A percentile compares a stretch with the other conserved stretches of the same genome.
phyloP scores from a whole-genome alignment of 2,888 invertebrate genomes.

The Lypha dubia region DNA sequence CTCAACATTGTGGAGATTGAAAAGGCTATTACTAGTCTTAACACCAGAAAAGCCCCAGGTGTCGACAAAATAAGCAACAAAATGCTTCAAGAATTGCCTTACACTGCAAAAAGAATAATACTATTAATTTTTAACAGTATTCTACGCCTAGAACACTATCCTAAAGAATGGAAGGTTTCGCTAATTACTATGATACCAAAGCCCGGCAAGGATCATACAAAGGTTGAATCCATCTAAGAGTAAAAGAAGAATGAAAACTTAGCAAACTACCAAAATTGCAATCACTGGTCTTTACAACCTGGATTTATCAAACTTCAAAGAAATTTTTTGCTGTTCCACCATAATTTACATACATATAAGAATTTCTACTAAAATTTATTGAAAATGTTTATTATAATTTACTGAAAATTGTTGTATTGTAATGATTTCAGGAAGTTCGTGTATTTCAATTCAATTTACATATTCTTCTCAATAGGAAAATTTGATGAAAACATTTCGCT shows the following conservation, averaged over 20 bases:
- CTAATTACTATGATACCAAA: too few relatives aligned
- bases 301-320: neutral
- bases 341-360: neutral
- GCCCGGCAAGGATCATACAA: too few relatives aligned
- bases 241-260: neutral
- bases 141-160: too few relatives aligned
- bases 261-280: neutral
- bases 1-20: too few relatives aligned
- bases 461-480: neutral
- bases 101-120: too few relatives aligned
- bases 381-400: neutral
- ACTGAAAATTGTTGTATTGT: constrained; percentile 2
- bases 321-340: neutral
- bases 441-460: constrained; percentile 34
- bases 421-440: constrained; percentile 36
- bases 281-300: neutral
- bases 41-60: too few relatives aligned
- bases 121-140: too few relatives aligned
- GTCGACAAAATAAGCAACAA: too few relatives aligned
- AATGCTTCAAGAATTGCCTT: too few relatives aligned
- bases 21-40: too few relatives aligned
- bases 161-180: too few relatives aligned
- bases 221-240: too few relatives aligned
- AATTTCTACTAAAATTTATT: neutral
- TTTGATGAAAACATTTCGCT: constrained; percentile 8